These are phyloP conservation scores for Andrena flavipes DNA, from an alignment of 2,888 invertebrate genomes.

Conservation along the genomic window DNA sequence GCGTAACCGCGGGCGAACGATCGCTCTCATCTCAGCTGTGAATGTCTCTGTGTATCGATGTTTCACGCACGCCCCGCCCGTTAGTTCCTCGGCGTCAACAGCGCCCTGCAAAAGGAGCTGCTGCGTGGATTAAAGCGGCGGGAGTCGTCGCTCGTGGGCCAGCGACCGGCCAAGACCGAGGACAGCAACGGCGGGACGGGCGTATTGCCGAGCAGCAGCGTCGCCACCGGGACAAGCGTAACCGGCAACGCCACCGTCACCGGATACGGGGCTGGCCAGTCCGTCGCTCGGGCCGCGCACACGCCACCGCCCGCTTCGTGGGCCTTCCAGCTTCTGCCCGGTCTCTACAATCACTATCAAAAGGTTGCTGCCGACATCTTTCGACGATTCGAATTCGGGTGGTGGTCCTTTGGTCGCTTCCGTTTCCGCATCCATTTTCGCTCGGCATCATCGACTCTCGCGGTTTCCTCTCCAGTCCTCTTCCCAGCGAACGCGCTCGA, in stretches of 20 bases:
- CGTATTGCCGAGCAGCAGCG: conserved; percentile 55
- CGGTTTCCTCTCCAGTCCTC: not conserved
- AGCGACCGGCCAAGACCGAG: conserved; percentile 33
- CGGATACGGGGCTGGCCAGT: conserved; percentile 19
- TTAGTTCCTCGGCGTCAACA: conserved; percentile 83
- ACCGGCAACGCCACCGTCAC: conserved; percentile 6
- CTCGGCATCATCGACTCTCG: not conserved
- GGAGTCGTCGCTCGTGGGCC: conserved; percentile 67
- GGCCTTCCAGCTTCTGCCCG: conserved; percentile 94
- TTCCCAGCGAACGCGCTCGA: not conserved
- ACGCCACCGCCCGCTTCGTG: conserved; percentile 85
- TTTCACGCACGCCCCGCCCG: conserved; percentile 76
- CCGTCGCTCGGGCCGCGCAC: conserved; percentile 43
- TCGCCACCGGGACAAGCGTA: conserved; percentile 17
- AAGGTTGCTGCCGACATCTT: conserved; percentile 87
- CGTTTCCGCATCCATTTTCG: not conserved
- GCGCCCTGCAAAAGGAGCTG: conserved; percentile 82
- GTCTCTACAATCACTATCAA: conserved; percentile 93
- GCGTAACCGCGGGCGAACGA: conserved; percentile 18
- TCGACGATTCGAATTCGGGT: conserved; percentile 25
- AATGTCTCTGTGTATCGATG: conserved; percentile 73
- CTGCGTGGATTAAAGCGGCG: conserved; percentile 81
- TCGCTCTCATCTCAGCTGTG: conserved; percentile 55
- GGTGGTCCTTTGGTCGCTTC: not conserved
- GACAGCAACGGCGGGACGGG: conserved; percentile 26